phyloP scores from a whole-genome alignment of 1,140 invertebrate species.

The Drosophila miranda region DNA sequence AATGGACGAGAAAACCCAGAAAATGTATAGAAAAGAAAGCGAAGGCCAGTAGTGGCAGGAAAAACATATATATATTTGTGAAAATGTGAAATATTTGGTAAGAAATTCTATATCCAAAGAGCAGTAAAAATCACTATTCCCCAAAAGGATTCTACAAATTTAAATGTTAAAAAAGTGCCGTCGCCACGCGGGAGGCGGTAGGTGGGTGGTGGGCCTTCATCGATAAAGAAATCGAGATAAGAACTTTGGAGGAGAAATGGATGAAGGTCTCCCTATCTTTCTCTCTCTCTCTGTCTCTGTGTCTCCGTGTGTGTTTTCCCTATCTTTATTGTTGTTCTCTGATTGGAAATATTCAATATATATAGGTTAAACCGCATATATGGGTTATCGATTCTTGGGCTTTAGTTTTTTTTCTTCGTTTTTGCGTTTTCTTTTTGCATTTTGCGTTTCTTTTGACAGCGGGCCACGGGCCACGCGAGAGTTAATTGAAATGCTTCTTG shows the following conservation, averaged over 20 bases:
- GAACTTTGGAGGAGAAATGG: constrained; percentile 8
- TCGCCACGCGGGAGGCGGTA: background rate
- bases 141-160: constrained; percentile 29
- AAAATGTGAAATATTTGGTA: constrained; percentile 22
- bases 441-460: constrained; percentile 34
- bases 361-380: background rate
- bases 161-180: constrained; percentile 24
- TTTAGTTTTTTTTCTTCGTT: background rate
- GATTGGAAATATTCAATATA: constrained; percentile 7
- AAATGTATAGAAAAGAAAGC: constrained; percentile 6
- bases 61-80: background rate
- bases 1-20: background rate
- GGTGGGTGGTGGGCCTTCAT: background rate
- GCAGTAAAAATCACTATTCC: too few species aligned
- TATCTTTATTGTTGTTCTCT: constrained; percentile 3
- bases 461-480: constrained; percentile 39
- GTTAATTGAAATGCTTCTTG: constrained; percentile 67
- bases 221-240: constrained; percentile 21
- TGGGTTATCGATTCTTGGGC: constrained; percentile 32
- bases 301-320: too few species aligned
- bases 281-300: background rate
- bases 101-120: constrained; percentile 3
- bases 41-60: background rate
- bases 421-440: background rate
- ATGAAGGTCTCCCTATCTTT: constrained; percentile 1